Evolutionary conservation across 2,888 invertebrate genomes (phyloP).

Genomic region (Heliconius ethilla): DNA sequence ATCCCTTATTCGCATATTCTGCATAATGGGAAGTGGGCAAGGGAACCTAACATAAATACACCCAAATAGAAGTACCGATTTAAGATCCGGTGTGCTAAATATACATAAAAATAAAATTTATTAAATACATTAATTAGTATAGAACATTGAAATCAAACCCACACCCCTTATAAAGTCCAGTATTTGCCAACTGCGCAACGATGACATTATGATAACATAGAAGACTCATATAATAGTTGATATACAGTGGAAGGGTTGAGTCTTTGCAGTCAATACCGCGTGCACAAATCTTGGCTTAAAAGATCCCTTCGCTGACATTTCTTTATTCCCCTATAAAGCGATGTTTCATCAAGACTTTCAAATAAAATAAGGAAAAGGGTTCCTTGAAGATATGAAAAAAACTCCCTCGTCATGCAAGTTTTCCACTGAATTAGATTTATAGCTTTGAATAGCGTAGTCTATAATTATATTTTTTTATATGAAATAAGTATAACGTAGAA

Average conservation of each 20-base stretch:
- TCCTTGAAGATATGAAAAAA: slow-evolving; percentile 37
- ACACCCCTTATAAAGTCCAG: not conserved
- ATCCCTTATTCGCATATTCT: too few species aligned
- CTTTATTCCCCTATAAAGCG: slow-evolving; percentile 36
- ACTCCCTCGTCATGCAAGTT: not conserved
- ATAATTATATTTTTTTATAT: not conserved
- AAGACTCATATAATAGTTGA: not conserved
- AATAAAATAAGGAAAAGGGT: too few species aligned
- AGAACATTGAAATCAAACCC: not conserved
- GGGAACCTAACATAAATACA: too few species aligned
- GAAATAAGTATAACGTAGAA: not conserved
- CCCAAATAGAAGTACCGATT: too few species aligned
- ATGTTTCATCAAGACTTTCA: slow-evolving; percentile 43
- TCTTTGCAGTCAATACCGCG: slow-evolving; percentile 21
- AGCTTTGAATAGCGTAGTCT: not conserved
- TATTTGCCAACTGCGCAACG: not conserved
- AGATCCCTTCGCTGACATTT: slow-evolving; percentile 35
- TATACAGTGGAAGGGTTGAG: slow-evolving; percentile 13
- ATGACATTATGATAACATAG: not conserved
- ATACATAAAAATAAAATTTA: not conserved
- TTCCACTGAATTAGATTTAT: not conserved
- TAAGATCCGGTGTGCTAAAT: too few species aligned
- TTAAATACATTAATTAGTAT: not conserved
- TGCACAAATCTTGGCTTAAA: slow-evolving; percentile 32
- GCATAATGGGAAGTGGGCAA: too few species aligned